Evolutionary conservation across 2,113 vertebrate species (phyloP), one percentile per base, ranked within the genome.

Genomic region (Scortum barcoo): DNA sequence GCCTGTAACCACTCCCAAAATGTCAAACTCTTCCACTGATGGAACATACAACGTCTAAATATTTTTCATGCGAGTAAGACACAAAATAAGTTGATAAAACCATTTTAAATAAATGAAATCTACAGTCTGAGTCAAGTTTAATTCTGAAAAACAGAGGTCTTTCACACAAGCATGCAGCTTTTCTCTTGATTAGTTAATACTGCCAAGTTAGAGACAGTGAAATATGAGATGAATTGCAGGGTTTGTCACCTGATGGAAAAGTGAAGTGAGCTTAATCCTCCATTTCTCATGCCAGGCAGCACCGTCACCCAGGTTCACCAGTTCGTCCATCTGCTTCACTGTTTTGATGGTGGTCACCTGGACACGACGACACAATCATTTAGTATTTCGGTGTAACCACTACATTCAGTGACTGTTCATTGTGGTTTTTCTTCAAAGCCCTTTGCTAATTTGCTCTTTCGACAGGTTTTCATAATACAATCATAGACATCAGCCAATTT

Each of bases 301-400:
- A 0, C 95, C 93, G 7, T 98, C 97, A 0, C 97, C 96, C 94
- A 99, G 93, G 86, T 97, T 95, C 13, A 98, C 96, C 92, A 99
- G 86, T 20, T 99, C 98, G 0, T 99, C 97, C 92, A 97, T 93
- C 89, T 96, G 93, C 92, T 98, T 98, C 91, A 99, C 97, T 0
- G 97, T 98, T 93, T 99, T 99, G 88, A 99, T 99, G 87, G 97
- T 98, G 72, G 98, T 99, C 26, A 99, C 98, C 98, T 99, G 89
- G 0, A 12, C 50, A 53, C 16, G 53, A 42, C 19, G 63, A n/a
- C 12, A 57, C 44, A 30, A 2, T n/a, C 9, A 48, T 7, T 68
- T 7, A 42, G 3, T 66, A 36, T 42, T 68, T 36, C 4, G 1
- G 44, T 54, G 46, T 1, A 8, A 48, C 5, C 12, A 0, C 4